phyloP scores from a whole-genome alignment of 2,113 vertebrate species.

The Emydura subglobosa region DNA sequence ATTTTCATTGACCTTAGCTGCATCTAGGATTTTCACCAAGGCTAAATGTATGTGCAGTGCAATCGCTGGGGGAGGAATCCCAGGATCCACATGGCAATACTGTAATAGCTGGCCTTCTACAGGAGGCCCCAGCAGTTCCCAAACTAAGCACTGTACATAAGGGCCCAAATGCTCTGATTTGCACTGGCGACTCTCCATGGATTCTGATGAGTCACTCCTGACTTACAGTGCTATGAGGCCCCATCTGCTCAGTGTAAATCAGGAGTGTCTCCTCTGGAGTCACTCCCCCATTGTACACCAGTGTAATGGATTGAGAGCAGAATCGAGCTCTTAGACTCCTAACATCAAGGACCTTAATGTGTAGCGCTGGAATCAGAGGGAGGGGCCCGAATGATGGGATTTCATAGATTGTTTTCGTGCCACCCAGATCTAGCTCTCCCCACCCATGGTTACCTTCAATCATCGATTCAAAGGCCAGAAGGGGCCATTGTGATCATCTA shows the following conservation, averaged over 20 bases:
- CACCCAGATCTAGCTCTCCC: not conserved
- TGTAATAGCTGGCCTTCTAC: not conserved
- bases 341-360: not conserved
- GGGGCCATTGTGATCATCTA: not conserved
- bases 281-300: not conserved
- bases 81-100: not conserved
- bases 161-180: not conserved
- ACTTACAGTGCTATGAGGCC: not conserved
- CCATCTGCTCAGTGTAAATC: not conserved
- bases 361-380: not conserved
- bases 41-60: not conserved
- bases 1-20: not conserved
- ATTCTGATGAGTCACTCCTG: not conserved
- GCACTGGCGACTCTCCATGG: not conserved
- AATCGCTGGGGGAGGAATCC: not conserved
- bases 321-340: not conserved
- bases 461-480: not conserved
- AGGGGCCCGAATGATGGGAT: not conserved
- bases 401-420: not conserved
- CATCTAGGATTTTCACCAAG: not conserved
- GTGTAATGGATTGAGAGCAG: not conserved
- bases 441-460: not conserved
- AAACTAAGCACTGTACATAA: not conserved
- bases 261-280: not conserved
- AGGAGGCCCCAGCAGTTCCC: not conserved